phyloP scores from a whole-genome alignment of 2,888 invertebrate genomes.

The Cheilosia variabilis region DNA sequence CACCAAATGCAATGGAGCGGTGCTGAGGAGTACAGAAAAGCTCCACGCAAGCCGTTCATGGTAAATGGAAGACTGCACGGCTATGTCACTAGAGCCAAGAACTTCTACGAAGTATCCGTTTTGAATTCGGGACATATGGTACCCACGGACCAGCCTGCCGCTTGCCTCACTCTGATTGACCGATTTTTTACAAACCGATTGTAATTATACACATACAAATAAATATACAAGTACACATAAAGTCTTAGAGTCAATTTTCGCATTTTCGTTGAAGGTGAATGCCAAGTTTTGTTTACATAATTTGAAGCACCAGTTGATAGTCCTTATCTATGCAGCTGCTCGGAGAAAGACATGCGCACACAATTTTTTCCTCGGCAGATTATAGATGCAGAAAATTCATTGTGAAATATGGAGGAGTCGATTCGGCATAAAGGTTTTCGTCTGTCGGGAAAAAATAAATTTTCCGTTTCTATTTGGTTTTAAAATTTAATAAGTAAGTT shows the following conservation, averaged over 20 bases:
- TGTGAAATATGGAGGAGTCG: too few species aligned
- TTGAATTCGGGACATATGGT: constrained; percentile 89
- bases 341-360: too few species aligned
- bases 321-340: constrained; percentile 11
- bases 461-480: too few species aligned
- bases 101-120: constrained; percentile 86
- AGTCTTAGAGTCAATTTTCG: constrained; percentile 7
- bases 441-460: too few species aligned
- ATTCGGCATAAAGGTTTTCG: too few species aligned
- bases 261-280: too few species aligned
- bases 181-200: constrained; percentile 84
- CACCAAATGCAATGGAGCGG: constrained; percentile 84
- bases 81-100: constrained; percentile 85
- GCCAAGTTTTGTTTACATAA: constrained; percentile 21
- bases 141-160: constrained; percentile 86
- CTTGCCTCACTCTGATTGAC: constrained; percentile 86
- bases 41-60: constrained; percentile 84
- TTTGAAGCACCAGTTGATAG: constrained; percentile 37
- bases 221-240: constrained; percentile 3
- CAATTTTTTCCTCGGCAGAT: too few species aligned
- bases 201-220: constrained; percentile 35
- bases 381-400: too few species aligned
- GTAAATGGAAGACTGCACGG: constrained; percentile 85
- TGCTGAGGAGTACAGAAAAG: constrained; percentile 84
- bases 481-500: too few species aligned